These are phyloP conservation scores for Potorous gilbertii DNA, from an alignment of 2,797 vertebrate species.

Conservation along the genomic window DNA sequence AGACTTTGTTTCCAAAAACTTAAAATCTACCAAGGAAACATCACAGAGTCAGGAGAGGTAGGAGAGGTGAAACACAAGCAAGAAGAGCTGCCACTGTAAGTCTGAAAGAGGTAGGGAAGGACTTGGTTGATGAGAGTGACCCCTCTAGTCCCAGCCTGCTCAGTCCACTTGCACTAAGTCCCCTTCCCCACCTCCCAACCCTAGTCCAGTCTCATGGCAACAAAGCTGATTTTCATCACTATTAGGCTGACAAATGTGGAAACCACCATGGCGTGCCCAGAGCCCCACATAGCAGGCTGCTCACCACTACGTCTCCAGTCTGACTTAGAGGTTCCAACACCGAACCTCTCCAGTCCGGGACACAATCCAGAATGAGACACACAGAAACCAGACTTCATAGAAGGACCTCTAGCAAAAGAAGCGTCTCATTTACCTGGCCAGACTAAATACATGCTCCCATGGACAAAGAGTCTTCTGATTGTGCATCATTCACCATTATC, in stretches of 20 bases:
- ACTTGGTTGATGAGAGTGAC: not conserved
- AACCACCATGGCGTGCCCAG: not conserved
- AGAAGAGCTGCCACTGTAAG: not conserved
- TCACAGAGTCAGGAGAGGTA: not conserved
- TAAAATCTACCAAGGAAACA: not conserved
- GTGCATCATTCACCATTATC: not conserved
- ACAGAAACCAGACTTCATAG: not conserved
- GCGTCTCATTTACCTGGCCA: not conserved
- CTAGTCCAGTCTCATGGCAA: not conserved
- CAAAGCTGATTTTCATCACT: not conserved
- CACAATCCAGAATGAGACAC: not conserved
- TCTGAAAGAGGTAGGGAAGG: not conserved
- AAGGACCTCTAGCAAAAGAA: not conserved
- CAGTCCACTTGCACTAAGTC: not conserved
- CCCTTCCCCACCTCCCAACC: not conserved
- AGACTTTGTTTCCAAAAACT: not conserved
- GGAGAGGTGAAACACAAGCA: not conserved
- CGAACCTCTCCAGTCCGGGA: not conserved
- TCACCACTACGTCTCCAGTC: not conserved
- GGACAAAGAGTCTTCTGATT: not conserved
- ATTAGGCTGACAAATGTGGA: not conserved
- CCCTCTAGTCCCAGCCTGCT: not conserved
- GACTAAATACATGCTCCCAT: not conserved
- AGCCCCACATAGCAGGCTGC: not conserved
- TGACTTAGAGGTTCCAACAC: not conserved